Evolutionary conservation across 2,888 invertebrate genomes (phyloP).

Genomic region (Nyleta sp.): DNA sequence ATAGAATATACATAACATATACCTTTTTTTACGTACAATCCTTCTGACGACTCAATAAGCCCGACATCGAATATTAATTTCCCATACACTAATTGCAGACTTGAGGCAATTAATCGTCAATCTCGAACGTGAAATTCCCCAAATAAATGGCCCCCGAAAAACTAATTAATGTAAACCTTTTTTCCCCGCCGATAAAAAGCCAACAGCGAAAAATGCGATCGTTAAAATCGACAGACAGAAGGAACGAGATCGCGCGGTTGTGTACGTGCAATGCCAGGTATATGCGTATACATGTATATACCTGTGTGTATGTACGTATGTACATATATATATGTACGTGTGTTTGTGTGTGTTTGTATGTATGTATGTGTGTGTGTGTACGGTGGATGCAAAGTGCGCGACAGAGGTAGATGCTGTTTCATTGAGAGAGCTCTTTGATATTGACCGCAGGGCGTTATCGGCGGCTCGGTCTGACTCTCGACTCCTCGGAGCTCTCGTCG

Average conservation of each 20-base stretch:
- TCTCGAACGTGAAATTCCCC: constrained; percentile 4
- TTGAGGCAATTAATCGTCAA: constrained; percentile 2
- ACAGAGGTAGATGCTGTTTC: constrained; percentile 49
- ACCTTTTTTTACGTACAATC: too few species aligned
- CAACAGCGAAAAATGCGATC: constrained; percentile 41
- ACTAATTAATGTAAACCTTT: constrained; percentile 32
- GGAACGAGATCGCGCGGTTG: constrained; percentile 5
- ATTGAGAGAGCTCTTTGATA: constrained; percentile 65
- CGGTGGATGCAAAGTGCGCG: constrained; percentile 44
- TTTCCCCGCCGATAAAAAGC: constrained; percentile 29
- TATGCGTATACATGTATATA: neutral
- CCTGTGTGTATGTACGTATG: constrained; percentile 7
- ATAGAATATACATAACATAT: too few species aligned
- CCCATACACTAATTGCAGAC: constrained; percentile 20
- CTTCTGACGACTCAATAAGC: constrained; percentile 20
- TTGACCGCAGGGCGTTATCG: constrained; percentile 67
- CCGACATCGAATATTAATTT: constrained; percentile 23
- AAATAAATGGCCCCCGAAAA: constrained; percentile 31
- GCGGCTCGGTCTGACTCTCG: constrained; percentile 53
- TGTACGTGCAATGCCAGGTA: neutral
- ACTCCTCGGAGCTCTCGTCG: constrained; percentile 28
- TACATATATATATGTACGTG: too few species aligned
- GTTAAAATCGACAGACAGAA: constrained; percentile 55
- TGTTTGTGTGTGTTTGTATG: neutral
- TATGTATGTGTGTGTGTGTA: constrained; percentile 11